Percentiles rank a stretch among this genome's conserved stretches.
Evolutionary conservation across 2,797 vertebrate genomes (phyloP).

Genomic region (Lepus townsendii): DNA sequence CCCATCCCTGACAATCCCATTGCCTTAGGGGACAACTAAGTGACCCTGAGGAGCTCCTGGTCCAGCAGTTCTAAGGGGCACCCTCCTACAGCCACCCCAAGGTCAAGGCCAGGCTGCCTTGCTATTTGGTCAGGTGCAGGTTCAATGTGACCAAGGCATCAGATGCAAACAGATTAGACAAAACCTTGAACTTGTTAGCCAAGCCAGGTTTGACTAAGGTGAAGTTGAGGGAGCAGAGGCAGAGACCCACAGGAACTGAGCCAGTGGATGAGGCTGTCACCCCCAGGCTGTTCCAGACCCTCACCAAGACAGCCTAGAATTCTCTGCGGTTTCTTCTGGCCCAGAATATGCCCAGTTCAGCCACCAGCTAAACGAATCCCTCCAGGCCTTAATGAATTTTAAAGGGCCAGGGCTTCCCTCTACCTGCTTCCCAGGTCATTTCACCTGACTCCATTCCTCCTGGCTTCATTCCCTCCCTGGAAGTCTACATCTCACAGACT

Average conservation of each 20-base stretch:
- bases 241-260: not conserved
- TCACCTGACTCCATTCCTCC: not conserved
- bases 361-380: not conserved
- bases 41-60: not conserved
- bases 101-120: not conserved
- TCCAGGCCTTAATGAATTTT: not conserved
- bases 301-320: not conserved
- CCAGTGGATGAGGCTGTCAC: not conserved
- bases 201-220: not conserved
- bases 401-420: not conserved
- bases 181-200: not conserved
- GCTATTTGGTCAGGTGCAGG: not conserved
- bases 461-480: not conserved
- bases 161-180: not conserved
- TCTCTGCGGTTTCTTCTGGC: not conserved
- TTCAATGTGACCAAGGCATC: not conserved
- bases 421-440: not conserved
- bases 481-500: not conserved
- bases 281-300: not conserved
- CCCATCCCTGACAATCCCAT: not conserved
- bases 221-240: not conserved
- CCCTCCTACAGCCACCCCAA: not conserved
- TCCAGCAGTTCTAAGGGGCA: not conserved
- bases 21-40: not conserved
- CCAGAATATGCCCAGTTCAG: not conserved